Conservation (phyloP, 1,140 invertebrate genomes). For the Panagrolaimus sp. region DNA sequence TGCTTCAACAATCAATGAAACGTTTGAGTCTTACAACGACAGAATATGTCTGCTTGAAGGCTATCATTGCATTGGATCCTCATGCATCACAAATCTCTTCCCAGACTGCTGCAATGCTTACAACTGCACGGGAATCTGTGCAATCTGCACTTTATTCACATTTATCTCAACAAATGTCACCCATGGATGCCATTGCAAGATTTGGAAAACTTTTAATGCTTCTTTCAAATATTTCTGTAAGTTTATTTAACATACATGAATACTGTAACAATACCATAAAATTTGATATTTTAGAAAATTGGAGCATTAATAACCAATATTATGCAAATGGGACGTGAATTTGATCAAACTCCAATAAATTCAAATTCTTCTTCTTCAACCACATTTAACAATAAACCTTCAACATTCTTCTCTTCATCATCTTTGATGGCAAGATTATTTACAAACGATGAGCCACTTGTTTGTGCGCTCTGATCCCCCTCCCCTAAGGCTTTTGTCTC, state of each 20-base stretch:
- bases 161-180: constrained; percentile 30
- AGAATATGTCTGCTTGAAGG: constrained; percentile 54
- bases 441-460: constrained; percentile 8
- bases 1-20: constrained; percentile 22
- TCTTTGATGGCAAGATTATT: not conserved
- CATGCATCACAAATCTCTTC: constrained; percentile 37
- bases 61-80: constrained; percentile 54
- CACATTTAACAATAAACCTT: not conserved
- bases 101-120: constrained; percentile 31
- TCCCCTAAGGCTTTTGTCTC: too few species aligned
- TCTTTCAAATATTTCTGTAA: constrained; percentile 50
- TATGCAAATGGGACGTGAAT: constrained; percentile 27
- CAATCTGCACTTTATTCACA: constrained; percentile 52
- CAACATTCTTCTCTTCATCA: too few species aligned
- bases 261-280: constrained; percentile 7
- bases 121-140: constrained; percentile 49
- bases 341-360: not conserved
- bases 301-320: constrained; percentile 25
- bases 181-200: constrained; percentile 40
- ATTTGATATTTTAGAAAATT: constrained; percentile 30
- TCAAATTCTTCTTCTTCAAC: not conserved
- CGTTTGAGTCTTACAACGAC: constrained; percentile 25
- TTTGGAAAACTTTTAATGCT: constrained; percentile 52
- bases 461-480: not conserved
- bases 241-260: not conserved